phyloP scores from a whole-genome alignment of 2,797 vertebrate genomes.

The Platalea minor region DNA sequence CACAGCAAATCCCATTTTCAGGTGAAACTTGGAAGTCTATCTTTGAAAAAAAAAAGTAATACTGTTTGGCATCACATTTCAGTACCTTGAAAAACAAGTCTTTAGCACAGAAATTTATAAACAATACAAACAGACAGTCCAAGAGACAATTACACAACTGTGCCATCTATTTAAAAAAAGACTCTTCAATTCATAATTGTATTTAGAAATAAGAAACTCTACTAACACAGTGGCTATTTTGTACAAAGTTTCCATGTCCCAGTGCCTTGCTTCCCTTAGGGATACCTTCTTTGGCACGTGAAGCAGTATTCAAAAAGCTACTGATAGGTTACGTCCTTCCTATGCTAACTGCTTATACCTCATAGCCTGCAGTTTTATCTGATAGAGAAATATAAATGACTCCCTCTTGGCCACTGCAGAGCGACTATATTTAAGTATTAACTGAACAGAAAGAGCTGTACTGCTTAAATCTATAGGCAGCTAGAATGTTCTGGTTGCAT shows the following conservation, averaged over 20 bases:
- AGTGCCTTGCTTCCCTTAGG: background rate
- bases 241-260: background rate
- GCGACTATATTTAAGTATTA: background rate
- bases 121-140: background rate
- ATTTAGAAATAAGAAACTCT: background rate
- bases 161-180: background rate
- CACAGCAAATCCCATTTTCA: background rate
- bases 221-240: background rate
- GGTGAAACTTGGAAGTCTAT: background rate
- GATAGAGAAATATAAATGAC: background rate
- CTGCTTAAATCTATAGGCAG: background rate
- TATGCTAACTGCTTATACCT: background rate
- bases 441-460: constrained; percentile 2
- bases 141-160: background rate
- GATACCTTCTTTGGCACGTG: background rate
- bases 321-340: background rate
- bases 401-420: background rate
- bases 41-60: background rate
- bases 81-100: background rate
- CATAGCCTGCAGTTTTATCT: background rate
- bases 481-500: constrained; percentile 39
- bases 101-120: background rate
- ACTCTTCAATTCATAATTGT: background rate
- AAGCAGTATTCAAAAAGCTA: background rate
- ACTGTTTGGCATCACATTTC: background rate